Percentiles rank a stretch among this genome's conserved stretches.
Evolutionary conservation across 2,113 vertebrate species (phyloP).

Genomic region (Glaucidium brasilianum): DNA sequence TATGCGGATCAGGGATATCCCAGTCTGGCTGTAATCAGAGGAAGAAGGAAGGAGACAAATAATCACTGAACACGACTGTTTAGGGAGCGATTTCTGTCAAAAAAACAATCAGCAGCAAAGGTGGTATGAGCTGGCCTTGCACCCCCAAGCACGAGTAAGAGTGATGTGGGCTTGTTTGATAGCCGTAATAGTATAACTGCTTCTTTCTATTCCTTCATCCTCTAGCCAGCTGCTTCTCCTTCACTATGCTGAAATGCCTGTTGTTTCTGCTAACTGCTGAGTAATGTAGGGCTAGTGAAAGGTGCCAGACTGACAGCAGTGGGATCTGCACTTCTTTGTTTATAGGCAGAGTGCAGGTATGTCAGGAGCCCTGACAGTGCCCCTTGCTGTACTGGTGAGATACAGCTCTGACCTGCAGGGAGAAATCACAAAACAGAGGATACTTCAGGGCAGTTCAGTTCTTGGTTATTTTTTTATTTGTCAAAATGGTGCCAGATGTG

Average conservation of each 20-base stretch:
- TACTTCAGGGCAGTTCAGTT: neutral
- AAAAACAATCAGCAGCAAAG: slow-evolving; percentile 33
- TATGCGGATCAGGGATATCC: slow-evolving; percentile 64
- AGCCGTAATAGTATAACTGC: slow-evolving; percentile 14
- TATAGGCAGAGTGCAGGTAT: neutral
- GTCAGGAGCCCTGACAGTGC: neutral
- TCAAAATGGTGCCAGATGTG: neutral
- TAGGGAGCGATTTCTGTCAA: slow-evolving; percentile 52
- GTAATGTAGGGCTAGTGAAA: neutral
- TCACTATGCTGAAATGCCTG: neutral
- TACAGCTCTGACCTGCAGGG: neutral
- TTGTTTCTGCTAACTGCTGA: slow-evolving; percentile 23
- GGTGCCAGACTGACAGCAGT: neutral
- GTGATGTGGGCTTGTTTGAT: slow-evolving; percentile 10
- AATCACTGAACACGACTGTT: slow-evolving; percentile 46
- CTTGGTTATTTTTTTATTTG: neutral
- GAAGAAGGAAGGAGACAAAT: slow-evolving; percentile 51
- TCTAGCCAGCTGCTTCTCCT: slow-evolving; percentile 41
- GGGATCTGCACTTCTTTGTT: neutral
- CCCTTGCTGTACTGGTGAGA: neutral
- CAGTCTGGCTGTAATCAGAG: slow-evolving; percentile 45
- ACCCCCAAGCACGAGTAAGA: slow-evolving; percentile 10
- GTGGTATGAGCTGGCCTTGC: neutral
- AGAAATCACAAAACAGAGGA: neutral
- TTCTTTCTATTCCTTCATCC: slow-evolving; percentile 2